Evolutionary conservation across 1,140 invertebrate species (phyloP).

Genomic region (Drosophila ercepeae): DNA sequence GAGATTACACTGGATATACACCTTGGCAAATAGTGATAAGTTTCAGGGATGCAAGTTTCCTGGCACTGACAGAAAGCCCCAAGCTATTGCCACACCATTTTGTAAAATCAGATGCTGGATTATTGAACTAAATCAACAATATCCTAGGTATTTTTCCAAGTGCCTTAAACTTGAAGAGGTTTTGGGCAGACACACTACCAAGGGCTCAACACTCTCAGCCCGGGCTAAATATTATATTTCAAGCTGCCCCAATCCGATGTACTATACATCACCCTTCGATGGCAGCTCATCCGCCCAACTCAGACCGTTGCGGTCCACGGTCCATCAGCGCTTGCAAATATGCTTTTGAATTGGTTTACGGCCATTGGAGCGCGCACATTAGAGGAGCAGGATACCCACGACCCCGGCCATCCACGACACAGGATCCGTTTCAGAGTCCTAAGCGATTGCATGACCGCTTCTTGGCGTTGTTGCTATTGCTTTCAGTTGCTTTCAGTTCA

Average conservation of each 20-base stretch:
- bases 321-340: conserved; percentile 77
- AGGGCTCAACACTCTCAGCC: conserved; percentile 50
- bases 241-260: conserved; percentile 13
- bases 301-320: conserved; percentile 45
- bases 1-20: conserved; percentile 16
- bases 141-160: conserved; percentile 12
- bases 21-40: neutral
- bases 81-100: too few relatives aligned
- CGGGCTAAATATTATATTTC: conserved; percentile 74
- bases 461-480: conserved; percentile 1
- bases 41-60: neutral
- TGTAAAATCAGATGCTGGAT: too few relatives aligned
- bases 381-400: conserved; percentile 14
- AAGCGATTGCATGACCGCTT: conserved; percentile 30
- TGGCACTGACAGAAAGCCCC: neutral
- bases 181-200: conserved; percentile 30
- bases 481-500: conserved; percentile 13
- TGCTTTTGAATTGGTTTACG: conserved; percentile 81
- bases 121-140: neutral
- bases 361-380: conserved; percentile 69
- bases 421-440: conserved; percentile 23
- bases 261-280: conserved; percentile 36
- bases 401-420: neutral
- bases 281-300: neutral
- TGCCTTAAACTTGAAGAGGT: conserved; percentile 58